Evolutionary conservation across 2,797 vertebrate genomes (phyloP).

Genomic region (Lepilemur ruficaudatus): DNA sequence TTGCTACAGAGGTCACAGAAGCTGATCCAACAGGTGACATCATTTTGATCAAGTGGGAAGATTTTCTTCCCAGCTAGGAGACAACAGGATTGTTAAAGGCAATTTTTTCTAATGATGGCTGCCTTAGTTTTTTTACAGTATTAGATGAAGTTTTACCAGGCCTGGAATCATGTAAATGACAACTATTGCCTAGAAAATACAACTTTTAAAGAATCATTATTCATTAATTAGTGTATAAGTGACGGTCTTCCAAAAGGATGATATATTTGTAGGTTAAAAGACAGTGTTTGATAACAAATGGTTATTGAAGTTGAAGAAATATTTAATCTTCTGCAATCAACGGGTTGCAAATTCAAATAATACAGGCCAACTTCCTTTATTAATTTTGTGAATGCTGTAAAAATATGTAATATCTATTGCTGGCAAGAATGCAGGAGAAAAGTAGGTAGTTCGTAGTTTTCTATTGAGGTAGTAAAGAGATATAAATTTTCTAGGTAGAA

Average conservation of each 20-base stretch:
- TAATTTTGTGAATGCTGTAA: not conserved
- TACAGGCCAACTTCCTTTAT: not conserved
- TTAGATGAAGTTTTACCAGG: not conserved
- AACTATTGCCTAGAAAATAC: not conserved
- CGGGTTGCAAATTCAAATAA: not conserved
- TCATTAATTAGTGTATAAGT: not conserved
- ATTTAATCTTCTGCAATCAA: not conserved
- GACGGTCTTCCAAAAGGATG: not conserved
- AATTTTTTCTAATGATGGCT: not conserved
- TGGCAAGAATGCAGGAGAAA: not conserved
- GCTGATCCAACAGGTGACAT: not conserved
- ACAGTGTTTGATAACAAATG: not conserved
- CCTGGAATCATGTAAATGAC: not conserved
- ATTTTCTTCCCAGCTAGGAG: not conserved
- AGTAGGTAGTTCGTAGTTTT: not conserved
- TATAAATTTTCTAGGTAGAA: not conserved
- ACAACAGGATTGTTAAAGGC: not conserved
- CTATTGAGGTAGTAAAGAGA: not conserved
- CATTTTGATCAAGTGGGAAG: not conserved
- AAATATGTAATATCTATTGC: not conserved
- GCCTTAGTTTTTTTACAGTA: not conserved
- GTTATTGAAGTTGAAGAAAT: not conserved
- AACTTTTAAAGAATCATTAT: not conserved
- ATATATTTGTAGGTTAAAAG: not conserved
- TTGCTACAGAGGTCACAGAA: not conserved